Percentiles rank a stretch among this genome's conserved stretches.
phyloP scores from a whole-genome alignment of 2,113 vertebrate genomes.

The Tyto alba region DNA sequence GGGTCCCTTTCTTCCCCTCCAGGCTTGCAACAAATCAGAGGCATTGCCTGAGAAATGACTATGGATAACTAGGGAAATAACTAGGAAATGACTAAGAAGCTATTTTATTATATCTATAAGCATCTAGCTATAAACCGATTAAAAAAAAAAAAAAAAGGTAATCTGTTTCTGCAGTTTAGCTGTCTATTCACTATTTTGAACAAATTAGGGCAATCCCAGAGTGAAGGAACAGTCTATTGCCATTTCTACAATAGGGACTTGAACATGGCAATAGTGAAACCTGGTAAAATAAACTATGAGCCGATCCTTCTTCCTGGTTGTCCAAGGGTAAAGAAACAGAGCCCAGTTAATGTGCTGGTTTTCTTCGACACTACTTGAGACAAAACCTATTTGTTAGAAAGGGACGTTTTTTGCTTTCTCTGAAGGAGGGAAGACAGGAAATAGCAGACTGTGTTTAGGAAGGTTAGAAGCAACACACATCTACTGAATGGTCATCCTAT shows the following conservation, averaged over 20 bases:
- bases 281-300: not conserved
- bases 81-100: not conserved
- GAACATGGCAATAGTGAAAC: not conserved
- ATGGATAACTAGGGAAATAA: not conserved
- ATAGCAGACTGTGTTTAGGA: accelerated
- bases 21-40: not conserved
- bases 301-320: not conserved
- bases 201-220: not conserved
- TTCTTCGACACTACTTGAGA: not conserved
- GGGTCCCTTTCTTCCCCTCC: not conserved
- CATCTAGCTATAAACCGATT: not conserved
- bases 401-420: not conserved
- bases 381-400: not conserved
- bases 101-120: not conserved
- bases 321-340: not conserved
- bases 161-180: not conserved
- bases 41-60: not conserved
- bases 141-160: not conserved
- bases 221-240: not conserved
- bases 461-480: not conserved
- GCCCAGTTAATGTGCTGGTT: accelerated
- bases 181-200: not conserved
- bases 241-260: not conserved
- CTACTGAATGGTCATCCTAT: not conserved
- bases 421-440: not conserved